A percentile compares a stretch with the other conserved stretches of the same genome.
Conservation (phyloP, 2,113 vertebrate genomes). For the Ptychochromis oligacanthus region DNA sequence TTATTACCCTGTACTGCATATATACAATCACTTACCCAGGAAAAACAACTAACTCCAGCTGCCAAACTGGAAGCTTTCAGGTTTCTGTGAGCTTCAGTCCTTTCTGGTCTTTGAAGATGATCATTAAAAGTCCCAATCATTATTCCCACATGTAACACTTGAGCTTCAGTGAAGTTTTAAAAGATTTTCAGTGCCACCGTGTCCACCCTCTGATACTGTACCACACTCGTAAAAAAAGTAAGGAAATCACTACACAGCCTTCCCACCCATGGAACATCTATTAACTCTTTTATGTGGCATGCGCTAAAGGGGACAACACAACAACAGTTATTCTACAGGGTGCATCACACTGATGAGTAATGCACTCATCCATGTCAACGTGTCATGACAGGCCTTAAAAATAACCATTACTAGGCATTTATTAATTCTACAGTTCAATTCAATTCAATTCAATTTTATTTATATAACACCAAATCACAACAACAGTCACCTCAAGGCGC, state of each 20-base stretch:
- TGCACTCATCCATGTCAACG: background rate
- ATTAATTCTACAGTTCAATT: background rate
- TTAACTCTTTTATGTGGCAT: background rate
- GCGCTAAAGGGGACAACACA: background rate
- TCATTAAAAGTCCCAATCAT: background rate
- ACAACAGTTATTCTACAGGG: background rate
- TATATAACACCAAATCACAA: too few relatives aligned
- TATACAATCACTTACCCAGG: background rate
- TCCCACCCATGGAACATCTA: background rate
- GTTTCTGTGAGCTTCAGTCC: background rate
- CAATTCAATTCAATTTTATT: too few relatives aligned
- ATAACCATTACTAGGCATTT: background rate
- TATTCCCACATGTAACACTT: background rate
- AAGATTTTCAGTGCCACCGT: background rate
- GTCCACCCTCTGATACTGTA: background rate
- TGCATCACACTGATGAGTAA: background rate
- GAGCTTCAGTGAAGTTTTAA: background rate
- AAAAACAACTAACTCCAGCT: background rate
- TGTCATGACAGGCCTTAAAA: background rate
- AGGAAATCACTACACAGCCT: background rate
- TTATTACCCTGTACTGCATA: background rate
- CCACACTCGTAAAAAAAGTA: background rate
- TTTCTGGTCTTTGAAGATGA: background rate
- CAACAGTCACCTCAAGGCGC: too few relatives aligned
- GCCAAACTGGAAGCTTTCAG: background rate